Conservation (phyloP, 2,113 vertebrate genomes). For the Phylloscopus trochiloides region DNA sequence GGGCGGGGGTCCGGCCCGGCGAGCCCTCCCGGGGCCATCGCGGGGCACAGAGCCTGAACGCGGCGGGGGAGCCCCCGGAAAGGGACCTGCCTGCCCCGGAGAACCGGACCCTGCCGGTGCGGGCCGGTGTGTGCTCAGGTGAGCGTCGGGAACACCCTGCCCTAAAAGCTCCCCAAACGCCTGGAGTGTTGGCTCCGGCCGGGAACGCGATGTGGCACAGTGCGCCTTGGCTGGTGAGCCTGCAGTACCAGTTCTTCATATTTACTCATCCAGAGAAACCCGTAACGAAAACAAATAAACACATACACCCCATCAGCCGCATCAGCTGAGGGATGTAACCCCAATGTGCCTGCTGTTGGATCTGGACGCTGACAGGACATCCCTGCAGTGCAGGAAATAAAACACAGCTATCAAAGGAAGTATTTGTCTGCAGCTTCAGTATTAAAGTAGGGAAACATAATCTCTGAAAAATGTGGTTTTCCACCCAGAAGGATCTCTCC, state of each 20-base stretch:
- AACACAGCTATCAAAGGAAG: neutral
- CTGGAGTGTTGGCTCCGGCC: neutral
- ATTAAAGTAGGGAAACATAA: neutral
- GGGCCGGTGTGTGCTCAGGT: neutral
- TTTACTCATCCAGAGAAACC: neutral
- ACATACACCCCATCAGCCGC: neutral
- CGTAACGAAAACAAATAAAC: neutral
- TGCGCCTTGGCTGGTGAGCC: neutral
- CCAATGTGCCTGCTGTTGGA: neutral
- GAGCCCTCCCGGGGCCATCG: neutral
- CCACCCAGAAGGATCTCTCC: neutral
- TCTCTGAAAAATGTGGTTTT: neutral
- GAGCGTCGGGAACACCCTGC: neutral
- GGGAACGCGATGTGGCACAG: neutral
- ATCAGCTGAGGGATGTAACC: neutral
- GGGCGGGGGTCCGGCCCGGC: accelerated
- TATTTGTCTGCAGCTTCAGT: neutral
- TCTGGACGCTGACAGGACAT: neutral
- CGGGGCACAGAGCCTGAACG: neutral
- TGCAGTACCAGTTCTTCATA: neutral
- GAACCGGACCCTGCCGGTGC: neutral
- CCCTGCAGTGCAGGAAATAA: neutral
- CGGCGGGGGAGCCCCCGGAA: accelerated
- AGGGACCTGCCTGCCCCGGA: no score
- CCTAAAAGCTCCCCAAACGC: accelerated